Evolutionary conservation across 92 coral and sea anemone genomes (phyloP).

Genomic region (Epizoanthus rinbou): DNA sequence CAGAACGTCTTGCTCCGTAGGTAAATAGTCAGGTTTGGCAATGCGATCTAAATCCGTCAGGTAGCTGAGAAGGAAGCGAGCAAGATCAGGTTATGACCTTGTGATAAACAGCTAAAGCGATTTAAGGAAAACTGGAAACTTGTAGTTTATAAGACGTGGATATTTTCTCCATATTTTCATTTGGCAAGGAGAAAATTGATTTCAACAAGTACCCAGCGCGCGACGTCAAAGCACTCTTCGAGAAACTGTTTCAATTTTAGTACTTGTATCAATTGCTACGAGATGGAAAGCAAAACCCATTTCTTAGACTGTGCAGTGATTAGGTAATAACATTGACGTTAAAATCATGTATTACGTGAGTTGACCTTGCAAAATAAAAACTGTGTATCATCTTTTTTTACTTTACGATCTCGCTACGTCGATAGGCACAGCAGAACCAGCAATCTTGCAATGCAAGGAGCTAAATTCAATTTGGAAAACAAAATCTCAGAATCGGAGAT

Average conservation of each 20-base stretch:
- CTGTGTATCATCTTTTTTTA: neutral
- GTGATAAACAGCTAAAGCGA: neutral
- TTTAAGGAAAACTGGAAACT: neutral
- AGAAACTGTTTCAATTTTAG: neutral
- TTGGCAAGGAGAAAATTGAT: neutral
- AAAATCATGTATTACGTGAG: constrained; percentile 5
- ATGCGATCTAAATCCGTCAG: constrained; percentile 94
- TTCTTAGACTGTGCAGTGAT: constrained; percentile 36
- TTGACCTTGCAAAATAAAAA: neutral
- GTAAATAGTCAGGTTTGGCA: constrained; percentile 90
- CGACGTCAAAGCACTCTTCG: neutral
- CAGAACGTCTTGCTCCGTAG: constrained; percentile 97
- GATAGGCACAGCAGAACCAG: neutral
- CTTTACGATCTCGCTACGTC: neutral
- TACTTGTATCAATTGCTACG: constrained; percentile 20
- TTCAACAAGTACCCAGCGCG: too few species aligned
- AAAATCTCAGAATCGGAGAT: constrained; percentile 29
- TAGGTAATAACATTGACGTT: neutral
- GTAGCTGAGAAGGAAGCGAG: constrained; percentile 64
- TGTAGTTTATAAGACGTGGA: neutral
- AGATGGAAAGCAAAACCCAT: constrained; percentile 15
- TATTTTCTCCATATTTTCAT: neutral
- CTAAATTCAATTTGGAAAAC: constrained; percentile 54
- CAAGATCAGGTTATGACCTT: neutral
- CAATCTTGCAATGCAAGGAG: constrained; percentile 48